Base-by-base conservation (phyloP, 2,797 vertebrate species). In the Gephyroberyx darwinii region DNA sequence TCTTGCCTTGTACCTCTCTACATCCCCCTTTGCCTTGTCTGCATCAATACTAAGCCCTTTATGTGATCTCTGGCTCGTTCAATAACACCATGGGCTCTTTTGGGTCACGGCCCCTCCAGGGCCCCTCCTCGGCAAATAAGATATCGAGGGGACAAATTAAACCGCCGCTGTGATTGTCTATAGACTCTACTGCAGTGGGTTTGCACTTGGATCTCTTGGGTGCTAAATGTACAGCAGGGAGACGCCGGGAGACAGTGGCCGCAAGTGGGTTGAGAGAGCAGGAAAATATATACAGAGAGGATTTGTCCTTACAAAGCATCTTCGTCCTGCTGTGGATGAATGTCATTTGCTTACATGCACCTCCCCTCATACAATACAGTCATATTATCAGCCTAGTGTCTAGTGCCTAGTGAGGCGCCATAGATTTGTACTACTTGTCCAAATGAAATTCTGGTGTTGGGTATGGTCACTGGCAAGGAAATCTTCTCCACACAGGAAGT, bases 141-240 rank as follows among this genome's bases (percentile, higher is more conserved):
- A 85, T 84, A 86, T 87, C 5, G 77, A 74, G 68, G 69, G 80
- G 74, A 65, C 78, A 80, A 89, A 89, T 89, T 80, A 88, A 86
- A 87, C 89, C 37, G 66, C 48, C 14, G 51, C 71, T 56, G 74
- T 58, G 70, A 69, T 78, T 79, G 84, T 85, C 68, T 84, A 58
- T 65, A 80, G 72, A 86, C 82, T 82, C 69, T 70, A 43, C 19
- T 10, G 47, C 51, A 54, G 71, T 56, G 35, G 67, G 35, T 81
- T 85, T 85, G 69, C 55, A 14, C 56, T 59, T 19, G 58, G 45
- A 13, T 78, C 77, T 68, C 76, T 31, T 48, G 26, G 57, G 65
- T 19, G n/a, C 50, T 68, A 58, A 51, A 41, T 26, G 67, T 61
- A 71, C 59, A 72, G 65, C 53, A 19, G 50, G 14, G 33, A 16